These are phyloP conservation scores for Chlorodrepanis virens DNA, from an alignment of 2,113 vertebrate species.

Conservation along the genomic window DNA sequence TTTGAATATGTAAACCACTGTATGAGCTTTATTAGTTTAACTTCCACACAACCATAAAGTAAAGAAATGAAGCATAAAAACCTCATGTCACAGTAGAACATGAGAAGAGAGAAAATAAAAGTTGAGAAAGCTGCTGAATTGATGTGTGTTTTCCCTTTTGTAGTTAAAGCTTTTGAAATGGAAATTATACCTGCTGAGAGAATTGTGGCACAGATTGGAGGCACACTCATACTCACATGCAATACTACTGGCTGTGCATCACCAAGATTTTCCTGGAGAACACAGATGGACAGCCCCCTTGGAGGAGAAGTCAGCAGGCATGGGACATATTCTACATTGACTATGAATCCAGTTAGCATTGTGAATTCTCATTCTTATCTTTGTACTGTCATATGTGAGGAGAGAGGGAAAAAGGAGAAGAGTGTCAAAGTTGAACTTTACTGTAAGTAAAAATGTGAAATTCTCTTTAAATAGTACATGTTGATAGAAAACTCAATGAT, in stretches of 20 bases:
- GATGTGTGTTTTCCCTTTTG: not conserved
- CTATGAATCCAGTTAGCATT: constrained; percentile 55
- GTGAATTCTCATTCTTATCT: constrained; percentile 63
- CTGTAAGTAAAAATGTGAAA: constrained; percentile 70
- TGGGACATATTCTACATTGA: constrained; percentile 49
- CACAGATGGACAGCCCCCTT: constrained; percentile 62
- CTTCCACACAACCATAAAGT: not conserved
- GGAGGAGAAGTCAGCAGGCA: constrained; percentile 11
- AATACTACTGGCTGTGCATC: constrained; percentile 56
- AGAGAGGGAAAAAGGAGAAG: constrained; percentile 28
- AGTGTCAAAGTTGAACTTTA: constrained; percentile 63
- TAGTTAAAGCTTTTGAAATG: constrained; percentile 55
- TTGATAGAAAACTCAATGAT: not conserved
- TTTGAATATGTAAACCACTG: not conserved
- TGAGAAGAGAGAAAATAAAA: not conserved
- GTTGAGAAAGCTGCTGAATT: not conserved
- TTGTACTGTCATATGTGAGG: constrained; percentile 63
- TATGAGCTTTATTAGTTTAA: not conserved
- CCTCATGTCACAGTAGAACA: not conserved
- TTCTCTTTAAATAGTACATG: not conserved
- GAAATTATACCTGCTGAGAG: constrained; percentile 24
- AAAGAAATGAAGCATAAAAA: not conserved
- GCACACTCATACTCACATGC: constrained; percentile 48
- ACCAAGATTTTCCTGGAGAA: constrained; percentile 74
- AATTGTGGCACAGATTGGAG: constrained; percentile 58